Evolutionary conservation across 2,797 vertebrate species (phyloP).

Genomic region (Centropyge bicolor): DNA sequence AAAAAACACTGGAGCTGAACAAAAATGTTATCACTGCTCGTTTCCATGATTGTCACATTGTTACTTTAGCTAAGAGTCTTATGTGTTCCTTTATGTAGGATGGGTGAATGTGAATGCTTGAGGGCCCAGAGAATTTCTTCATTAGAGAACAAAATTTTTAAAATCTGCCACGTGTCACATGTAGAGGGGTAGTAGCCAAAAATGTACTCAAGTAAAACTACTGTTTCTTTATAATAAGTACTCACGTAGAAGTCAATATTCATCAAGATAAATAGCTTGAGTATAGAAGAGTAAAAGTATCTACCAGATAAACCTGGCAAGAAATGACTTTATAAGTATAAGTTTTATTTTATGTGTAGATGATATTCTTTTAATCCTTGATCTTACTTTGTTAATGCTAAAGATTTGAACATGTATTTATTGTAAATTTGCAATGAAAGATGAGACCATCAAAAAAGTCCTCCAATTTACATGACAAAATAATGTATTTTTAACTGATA

Average conservation of each 20-base stretch:
- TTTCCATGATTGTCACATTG: slow-evolving; percentile 40
- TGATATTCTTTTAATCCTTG: too few relatives aligned
- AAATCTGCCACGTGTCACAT: not conserved
- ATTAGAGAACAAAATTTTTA: not conserved
- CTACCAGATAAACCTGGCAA: too few relatives aligned
- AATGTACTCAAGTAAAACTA: not conserved
- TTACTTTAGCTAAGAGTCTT: slow-evolving; percentile 25
- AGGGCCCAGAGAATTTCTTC: not conserved
- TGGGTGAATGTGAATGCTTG: slow-evolving; percentile 21
- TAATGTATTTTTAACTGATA: too few relatives aligned
- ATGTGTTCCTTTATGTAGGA: slow-evolving; percentile 11
- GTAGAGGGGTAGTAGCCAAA: not conserved
- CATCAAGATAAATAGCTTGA: not conserved
- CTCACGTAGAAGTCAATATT: not conserved
- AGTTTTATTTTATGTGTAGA: too few relatives aligned
- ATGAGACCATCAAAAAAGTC: too few relatives aligned
- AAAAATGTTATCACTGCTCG: slow-evolving; percentile 32
- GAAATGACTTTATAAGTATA: too few relatives aligned
- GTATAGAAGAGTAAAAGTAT: too few relatives aligned
- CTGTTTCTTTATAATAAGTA: not conserved
- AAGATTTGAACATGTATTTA: too few relatives aligned
- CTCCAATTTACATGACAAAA: too few relatives aligned
- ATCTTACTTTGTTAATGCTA: too few relatives aligned
- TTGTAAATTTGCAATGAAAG: too few relatives aligned
- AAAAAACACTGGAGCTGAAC: slow-evolving; percentile 19